Evolutionary conservation across 2,888 invertebrate species (phyloP).

Genomic region (Watsonalla cultraria): DNA sequence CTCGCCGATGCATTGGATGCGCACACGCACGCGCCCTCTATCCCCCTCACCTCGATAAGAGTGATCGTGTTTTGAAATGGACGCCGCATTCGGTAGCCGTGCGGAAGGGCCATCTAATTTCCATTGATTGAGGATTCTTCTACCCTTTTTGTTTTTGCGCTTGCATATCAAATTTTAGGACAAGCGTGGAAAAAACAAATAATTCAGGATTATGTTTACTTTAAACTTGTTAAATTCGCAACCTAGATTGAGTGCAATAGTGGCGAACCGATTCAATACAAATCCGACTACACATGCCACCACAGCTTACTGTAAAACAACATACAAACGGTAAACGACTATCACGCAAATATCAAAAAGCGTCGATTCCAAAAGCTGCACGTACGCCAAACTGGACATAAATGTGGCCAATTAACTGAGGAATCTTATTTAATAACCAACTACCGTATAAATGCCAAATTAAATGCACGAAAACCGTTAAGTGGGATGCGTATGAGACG

Average conservation of each 20-base stretch:
- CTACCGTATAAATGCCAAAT: constrained; percentile 67
- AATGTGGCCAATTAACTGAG: constrained; percentile 60
- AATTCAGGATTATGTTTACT: constrained; percentile 3
- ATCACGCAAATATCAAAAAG: constrained; percentile 40
- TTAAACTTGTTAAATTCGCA: background rate
- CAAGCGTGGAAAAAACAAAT: background rate
- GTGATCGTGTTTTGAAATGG: constrained; percentile 68
- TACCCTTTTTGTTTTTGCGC: constrained; percentile 17
- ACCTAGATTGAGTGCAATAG: background rate
- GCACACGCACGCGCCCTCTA: constrained; percentile 71
- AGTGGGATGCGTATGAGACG: constrained; percentile 57
- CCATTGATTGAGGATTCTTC: constrained; percentile 47
- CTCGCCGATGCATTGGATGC: constrained; percentile 60
- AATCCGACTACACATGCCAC: background rate
- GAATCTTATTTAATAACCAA: constrained; percentile 69
- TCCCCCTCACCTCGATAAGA: constrained; percentile 64
- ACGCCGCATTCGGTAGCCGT: constrained; percentile 67
- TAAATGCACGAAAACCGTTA: constrained; percentile 66
- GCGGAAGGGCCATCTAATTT: constrained; percentile 57
- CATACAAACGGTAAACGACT: constrained; percentile 37
- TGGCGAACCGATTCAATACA: background rate
- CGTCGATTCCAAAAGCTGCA: constrained; percentile 47
- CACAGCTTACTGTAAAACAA: constrained; percentile 40
- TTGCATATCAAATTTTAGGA: background rate
- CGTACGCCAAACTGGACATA: constrained; percentile 45